Evolutionary conservation across 2,888 invertebrate genomes (phyloP), one percentile per base, ranked within the genome.

Genomic region (Cistogaster globosa): DNA sequence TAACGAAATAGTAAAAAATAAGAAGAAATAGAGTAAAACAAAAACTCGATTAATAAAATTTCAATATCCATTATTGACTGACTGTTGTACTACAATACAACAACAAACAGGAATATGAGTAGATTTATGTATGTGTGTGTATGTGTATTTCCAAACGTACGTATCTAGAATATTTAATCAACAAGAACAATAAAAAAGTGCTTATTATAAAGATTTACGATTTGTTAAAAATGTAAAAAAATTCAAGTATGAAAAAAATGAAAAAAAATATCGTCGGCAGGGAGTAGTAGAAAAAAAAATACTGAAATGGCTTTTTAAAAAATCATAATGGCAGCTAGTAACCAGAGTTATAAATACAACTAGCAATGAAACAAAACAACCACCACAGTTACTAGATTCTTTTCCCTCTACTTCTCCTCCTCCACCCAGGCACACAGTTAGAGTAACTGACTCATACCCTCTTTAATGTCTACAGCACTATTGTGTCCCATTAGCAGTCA

Each of bases 321-420:
- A 91, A 91, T 89, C 91, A 91, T 91, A 91, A 91, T 91, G 91
- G 91, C 91, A 91, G 91, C 91, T 90, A 89, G 91, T 90, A 91
- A 90, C 91, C 89, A 91, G 90, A 89, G 90, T 89, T 90, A 77
- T 67, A 69, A 58, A 81, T 51, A 69, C 75, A 80, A 77, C 77
- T 67, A 69, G 83, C 65, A 58, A 74, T 65, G 74, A 75, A 80
- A 81, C 57, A 79, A 80, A 68, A 82, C 80, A 85, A 85, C 77
- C 67, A 76, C 79, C 51, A 51, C 45, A n/a, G 76, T 48, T 62
- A 55, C n/a, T 4, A 62, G 55, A 3, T 18, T 20, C 18, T 9
- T 53, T 58, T 58, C 38, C 42, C 45, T 51, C 42, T 22, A 42
- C 65, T 48, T 5, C 26, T 42, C 51, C 32, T 12, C 16, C 72